Percentiles rank a stretch among this genome's conserved stretches.
phyloP scores from a whole-genome alignment of 2,888 invertebrate genomes.

The Calameuta filiformis region DNA sequence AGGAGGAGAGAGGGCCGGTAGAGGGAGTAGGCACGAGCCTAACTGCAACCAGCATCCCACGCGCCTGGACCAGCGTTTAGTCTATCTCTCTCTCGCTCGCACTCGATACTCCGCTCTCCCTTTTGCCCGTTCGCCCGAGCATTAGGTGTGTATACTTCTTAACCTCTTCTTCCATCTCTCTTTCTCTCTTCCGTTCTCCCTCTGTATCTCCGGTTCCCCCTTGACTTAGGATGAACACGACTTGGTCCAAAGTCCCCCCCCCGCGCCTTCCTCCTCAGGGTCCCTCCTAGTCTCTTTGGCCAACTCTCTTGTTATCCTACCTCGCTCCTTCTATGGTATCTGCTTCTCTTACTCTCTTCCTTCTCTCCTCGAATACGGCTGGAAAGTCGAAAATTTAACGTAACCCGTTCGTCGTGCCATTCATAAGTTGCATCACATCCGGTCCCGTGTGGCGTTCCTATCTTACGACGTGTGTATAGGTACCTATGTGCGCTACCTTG shows the following conservation, averaged over 20 bases:
- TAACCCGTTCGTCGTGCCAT: conserved; percentile 29
- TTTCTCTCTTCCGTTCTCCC: conserved; percentile 23
- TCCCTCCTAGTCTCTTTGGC: conserved; percentile 9
- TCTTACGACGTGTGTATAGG: neutral
- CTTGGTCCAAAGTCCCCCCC: conserved; percentile 1
- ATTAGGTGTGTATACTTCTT: conserved; percentile 32
- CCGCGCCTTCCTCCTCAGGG: conserved; percentile 11
- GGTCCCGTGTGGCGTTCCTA: conserved; percentile 10
- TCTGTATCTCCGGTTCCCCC: conserved; percentile 20
- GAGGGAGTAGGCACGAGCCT: conserved; percentile 59
- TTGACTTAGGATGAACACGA: neutral
- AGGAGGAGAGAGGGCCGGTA: conserved; percentile 25
- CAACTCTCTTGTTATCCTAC: neutral
- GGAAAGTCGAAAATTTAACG: conserved; percentile 34
- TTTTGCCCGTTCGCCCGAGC: conserved; percentile 23
- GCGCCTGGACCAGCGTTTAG: conserved; percentile 52
- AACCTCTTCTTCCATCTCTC: conserved; percentile 24
- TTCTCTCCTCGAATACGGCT: conserved; percentile 2
- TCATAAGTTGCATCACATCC: conserved; percentile 36
- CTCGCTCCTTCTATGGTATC: neutral
- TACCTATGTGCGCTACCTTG: neutral
- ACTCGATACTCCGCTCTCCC: conserved; percentile 15
- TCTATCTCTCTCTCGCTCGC: conserved; percentile 28
- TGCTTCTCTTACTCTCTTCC: neutral
- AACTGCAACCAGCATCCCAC: conserved; percentile 61